These are phyloP conservation scores for Muscidifurax raptorellus DNA, from an alignment of 1,140 invertebrate species.

Conservation along the genomic window DNA sequence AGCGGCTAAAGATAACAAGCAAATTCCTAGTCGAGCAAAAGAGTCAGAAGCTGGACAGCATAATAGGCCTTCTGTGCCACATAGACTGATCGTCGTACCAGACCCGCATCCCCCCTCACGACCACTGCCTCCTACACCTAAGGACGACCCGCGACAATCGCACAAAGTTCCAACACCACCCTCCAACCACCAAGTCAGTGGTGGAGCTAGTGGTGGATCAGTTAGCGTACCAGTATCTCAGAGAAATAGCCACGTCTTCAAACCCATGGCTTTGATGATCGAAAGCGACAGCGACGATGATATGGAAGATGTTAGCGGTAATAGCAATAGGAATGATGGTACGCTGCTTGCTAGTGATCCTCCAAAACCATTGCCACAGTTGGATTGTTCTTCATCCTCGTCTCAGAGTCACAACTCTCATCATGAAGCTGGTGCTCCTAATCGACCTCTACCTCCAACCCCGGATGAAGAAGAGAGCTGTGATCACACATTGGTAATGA, in stretches of 20 bases:
- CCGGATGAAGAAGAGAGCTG: constrained; percentile 92
- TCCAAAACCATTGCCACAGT: constrained; percentile 90
- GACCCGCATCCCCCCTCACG: constrained; percentile 82
- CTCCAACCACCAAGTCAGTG: constrained; percentile 70
- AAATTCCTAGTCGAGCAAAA: constrained; percentile 70
- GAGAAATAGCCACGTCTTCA: constrained; percentile 88
- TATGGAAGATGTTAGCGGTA: constrained; percentile 77
- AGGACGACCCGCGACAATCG: constrained; percentile 79
- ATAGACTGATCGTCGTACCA: constrained; percentile 86
- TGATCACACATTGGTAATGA: constrained; percentile 92
- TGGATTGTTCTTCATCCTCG: constrained; percentile 66
- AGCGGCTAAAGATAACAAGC: constrained; percentile 74
- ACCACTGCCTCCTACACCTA: constrained; percentile 90
- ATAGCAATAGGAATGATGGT: constrained; percentile 87
- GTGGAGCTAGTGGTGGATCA: constrained; percentile 67
- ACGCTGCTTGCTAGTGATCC: constrained; percentile 96
- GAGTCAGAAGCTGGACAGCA: constrained; percentile 80
- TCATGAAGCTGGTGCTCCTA: constrained; percentile 86
- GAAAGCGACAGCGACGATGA: constrained; percentile 75
- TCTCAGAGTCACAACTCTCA: constrained; percentile 72
- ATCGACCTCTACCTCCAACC: constrained; percentile 93
- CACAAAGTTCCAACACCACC: constrained; percentile 78
- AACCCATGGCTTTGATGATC: constrained; percentile 81
- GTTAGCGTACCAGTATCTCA: constrained; percentile 77
- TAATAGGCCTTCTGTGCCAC: constrained; percentile 89